Evolutionary conservation across 2,888 invertebrate genomes (phyloP), one percentile per base, ranked within the genome.

Genomic region (Conchocele bisecta): DNA sequence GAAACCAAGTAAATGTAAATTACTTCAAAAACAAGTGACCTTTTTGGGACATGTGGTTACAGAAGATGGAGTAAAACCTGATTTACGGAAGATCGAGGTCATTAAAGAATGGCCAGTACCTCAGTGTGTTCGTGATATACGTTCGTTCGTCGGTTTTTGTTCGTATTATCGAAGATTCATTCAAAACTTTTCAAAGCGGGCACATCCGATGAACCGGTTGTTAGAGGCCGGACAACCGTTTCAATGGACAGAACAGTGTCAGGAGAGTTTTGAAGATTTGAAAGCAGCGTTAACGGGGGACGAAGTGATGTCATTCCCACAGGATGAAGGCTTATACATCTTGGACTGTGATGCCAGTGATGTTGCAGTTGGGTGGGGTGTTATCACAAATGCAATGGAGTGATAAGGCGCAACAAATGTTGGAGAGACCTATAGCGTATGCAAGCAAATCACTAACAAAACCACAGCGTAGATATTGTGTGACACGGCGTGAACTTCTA

Each of bases 111-210:
- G 58, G 56, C 64, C 68, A 11, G 42, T 17, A 17, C 73, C 73
- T 22, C 44, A n/a, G 26, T 33, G 37, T 22, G 13, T 46, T 26
- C 24, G 26, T 13, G 46, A 46, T 26, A 24, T 46, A 5, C 46
- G 66, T n/a, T 35, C 26, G 2, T 72, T 75, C 46, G 24, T 69
- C 26, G 69, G 68, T 56, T 28, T 64, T n/a, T 57, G 58, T 29
- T 57, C 53, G 15, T 72, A 72, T 57, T 75, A 73, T 29, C 24
- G 71, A 13, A 48, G 66, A 11, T 78, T 72, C 29, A 65, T 79
- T 24, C 11, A 24, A 22, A 24, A 57, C 11, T 68, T n/a, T 64
- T 29, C 63, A 6, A 22, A 20, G 17, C 24, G 58, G 7, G 61
- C 66, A 13, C 26, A 33, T 5, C 73, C 73, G 31, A 48, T 41